These are phyloP conservation scores for Leptinotarsa rubiginosa DNA, from an alignment of 2,888 invertebrate species.

Conservation along the genomic window DNA sequence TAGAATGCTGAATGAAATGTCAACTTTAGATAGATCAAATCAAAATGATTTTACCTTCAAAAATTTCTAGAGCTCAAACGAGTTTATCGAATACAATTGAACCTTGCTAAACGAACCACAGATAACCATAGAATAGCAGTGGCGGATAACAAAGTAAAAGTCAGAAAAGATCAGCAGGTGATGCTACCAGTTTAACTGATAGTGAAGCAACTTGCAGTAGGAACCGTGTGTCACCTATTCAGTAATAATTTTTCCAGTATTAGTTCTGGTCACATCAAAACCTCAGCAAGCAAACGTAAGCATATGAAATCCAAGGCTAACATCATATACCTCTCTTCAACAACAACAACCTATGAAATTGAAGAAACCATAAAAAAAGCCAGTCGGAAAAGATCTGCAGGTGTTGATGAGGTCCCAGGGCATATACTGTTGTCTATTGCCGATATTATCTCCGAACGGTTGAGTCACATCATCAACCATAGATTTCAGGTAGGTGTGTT, in stretches of 20 bases:
- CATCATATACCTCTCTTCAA: conserved; percentile 13
- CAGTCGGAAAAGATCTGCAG: conserved; percentile 1
- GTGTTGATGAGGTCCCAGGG: neutral
- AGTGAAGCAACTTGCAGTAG: neutral
- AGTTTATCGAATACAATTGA: neutral
- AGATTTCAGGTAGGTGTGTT: conserved; percentile 40
- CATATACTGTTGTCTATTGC: neutral
- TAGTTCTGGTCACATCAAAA: conserved; percentile 6
- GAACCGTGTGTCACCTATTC: neutral
- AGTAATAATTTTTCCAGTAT: conserved; percentile 15
- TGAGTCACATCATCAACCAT: conserved; percentile 16
- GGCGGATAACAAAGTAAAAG: conserved; percentile 13
- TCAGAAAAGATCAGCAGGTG: conserved; percentile 6
- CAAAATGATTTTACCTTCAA: neutral
- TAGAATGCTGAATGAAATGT: conserved; percentile 18
- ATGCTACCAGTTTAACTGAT: neutral
- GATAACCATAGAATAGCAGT: conserved; percentile 17
- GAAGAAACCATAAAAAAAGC: neutral
- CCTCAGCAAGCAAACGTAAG: neutral
- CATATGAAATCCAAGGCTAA: neutral
- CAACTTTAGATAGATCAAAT: conserved; percentile 4
- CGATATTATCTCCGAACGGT: neutral
- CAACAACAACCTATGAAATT: neutral
- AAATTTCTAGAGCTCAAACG: neutral
- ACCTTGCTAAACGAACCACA: conserved; percentile 7